phyloP scores from a whole-genome alignment of 2,113 vertebrate species.

The Crypturellus undulatus region DNA sequence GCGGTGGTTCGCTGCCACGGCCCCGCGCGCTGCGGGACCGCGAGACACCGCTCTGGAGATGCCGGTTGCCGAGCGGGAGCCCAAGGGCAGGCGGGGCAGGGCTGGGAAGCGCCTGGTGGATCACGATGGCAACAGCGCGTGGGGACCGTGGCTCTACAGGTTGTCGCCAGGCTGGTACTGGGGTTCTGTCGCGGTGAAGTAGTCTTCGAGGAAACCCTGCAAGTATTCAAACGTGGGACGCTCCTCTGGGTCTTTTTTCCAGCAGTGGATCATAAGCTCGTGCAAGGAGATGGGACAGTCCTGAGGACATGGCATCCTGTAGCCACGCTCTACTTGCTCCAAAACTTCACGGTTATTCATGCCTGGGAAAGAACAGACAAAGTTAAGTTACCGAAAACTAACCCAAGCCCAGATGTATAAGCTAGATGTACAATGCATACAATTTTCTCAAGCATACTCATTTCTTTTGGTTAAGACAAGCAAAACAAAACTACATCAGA shows the following conservation, averaged over 20 bases:
- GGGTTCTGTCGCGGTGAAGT: conserved; percentile 98
- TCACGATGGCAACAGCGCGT: conserved; percentile 66
- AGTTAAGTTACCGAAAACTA: neutral
- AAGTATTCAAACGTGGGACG: conserved; percentile 97
- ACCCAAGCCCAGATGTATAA: neutral
- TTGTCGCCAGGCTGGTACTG: conserved; percentile 99
- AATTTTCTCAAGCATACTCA: neutral
- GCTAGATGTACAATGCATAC: rapidly evolving
- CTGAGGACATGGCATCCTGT: conserved; percentile 95
- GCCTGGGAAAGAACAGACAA: conserved; percentile 75
- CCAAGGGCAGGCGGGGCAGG: conserved; percentile 63
- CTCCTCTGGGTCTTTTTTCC: conserved; percentile 98
- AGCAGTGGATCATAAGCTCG: conserved; percentile 98
- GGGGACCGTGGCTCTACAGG: conserved; percentile 81
- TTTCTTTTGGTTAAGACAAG: neutral
- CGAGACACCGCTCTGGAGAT: conserved; percentile 70
- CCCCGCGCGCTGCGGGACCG: conserved; percentile 76
- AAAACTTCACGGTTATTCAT: conserved; percentile 99
- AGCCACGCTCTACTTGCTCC: conserved; percentile 97
- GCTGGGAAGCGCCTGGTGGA: conserved; percentile 50
- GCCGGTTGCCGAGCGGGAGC: conserved; percentile 69
- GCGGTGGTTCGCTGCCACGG: conserved; percentile 79
- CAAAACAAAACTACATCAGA: neutral
- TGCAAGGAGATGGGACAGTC: conserved; percentile 96
- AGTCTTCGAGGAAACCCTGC: conserved; percentile 98